Conservation (phyloP, 1,140 invertebrate genomes). For the Mya arenaria region DNA sequence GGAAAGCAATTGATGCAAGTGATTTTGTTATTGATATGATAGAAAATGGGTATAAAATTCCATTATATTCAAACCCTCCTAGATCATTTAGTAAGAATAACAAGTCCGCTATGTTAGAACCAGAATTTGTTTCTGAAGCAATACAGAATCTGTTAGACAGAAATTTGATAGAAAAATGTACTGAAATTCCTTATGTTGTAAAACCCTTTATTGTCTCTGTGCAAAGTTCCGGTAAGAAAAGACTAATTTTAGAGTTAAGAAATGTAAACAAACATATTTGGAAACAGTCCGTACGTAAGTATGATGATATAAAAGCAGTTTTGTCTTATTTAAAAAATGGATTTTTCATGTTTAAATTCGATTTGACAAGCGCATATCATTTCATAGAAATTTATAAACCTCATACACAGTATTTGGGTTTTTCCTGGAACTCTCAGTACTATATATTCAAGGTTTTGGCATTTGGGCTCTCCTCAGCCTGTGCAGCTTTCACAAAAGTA, state of each 20-base stretch:
- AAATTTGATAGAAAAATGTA: no score
- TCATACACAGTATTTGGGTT: conserved; percentile 30
- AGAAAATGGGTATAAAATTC: no score
- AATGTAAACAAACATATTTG: conserved; percentile 23
- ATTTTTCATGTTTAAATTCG: conserved; percentile 18
- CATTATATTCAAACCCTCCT: background rate
- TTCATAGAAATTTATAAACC: conserved; percentile 39
- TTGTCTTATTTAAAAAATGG: background rate
- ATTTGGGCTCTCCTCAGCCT: conserved; percentile 47
- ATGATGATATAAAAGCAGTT: conserved; percentile 10
- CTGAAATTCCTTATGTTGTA: no score
- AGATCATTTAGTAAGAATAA: no score
- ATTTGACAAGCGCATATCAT: conserved; percentile 38
- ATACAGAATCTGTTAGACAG: no score
- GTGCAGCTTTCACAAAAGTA: conserved; percentile 42
- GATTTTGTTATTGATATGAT: no score
- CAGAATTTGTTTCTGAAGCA: no score
- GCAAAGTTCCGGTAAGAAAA: no score
- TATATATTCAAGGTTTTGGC: conserved; percentile 47
- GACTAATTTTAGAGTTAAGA: conserved; percentile 7
- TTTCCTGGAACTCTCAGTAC: conserved; percentile 37
- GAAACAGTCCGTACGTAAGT: conserved; percentile 31
- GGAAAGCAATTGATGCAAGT: background rate
- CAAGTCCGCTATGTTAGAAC: no score
- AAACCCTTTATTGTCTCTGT: no score